Conservation (phyloP, 2,113 vertebrate genomes). For the Pogona vitticeps region DNA sequence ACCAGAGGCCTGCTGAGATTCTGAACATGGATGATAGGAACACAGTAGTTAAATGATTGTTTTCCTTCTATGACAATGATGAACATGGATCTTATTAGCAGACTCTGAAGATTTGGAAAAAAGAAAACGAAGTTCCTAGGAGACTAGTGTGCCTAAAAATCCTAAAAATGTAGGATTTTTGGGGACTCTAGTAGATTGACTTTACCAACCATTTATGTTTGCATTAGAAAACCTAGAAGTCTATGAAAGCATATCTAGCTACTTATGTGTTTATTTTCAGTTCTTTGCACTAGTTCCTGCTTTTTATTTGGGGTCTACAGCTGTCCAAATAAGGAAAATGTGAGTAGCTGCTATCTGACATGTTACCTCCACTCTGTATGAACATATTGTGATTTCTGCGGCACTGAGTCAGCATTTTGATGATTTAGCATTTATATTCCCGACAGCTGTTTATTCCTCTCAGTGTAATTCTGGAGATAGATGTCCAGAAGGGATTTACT, state of each 20-base stretch:
- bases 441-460: constrained; percentile 80
- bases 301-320: constrained; percentile 54
- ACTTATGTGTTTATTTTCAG: constrained; percentile 20
- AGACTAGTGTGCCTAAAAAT: not conserved
- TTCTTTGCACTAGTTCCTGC: constrained; percentile 9
- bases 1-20: no score
- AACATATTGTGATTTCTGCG: constrained; percentile 67
- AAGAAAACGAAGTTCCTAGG: not conserved
- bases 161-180: not conserved
- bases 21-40: no score
- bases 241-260: constrained; percentile 23
- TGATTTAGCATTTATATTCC: constrained; percentile 76
- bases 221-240: not conserved
- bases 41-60: no score
- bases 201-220: not conserved
- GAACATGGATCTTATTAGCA: not conserved
- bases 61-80: no score
- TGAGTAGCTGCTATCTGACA: constrained; percentile 53
- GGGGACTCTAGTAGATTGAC: not conserved
- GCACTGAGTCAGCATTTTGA: constrained; percentile 75
- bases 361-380: constrained; percentile 56
- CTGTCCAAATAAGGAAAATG: constrained; percentile 42
- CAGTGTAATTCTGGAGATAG: constrained; percentile 79
- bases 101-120: not conserved
- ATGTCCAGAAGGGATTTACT: constrained; percentile 81